phyloP scores from a whole-genome alignment of 2,888 invertebrate species.

The Pharmacophagus antenor region DNA sequence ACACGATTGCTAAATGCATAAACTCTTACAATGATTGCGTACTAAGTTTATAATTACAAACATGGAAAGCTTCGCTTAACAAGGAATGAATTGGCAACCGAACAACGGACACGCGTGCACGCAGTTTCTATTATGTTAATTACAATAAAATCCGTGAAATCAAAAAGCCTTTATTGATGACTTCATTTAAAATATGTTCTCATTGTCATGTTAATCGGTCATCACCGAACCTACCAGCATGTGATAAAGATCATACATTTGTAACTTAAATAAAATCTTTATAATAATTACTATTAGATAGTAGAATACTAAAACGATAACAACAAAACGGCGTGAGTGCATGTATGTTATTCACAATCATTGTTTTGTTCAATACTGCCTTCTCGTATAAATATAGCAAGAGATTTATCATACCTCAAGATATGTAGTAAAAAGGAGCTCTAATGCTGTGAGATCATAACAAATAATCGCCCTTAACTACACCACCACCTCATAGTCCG shows the following conservation, averaged over 20 bases:
- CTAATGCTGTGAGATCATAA: slow-evolving; percentile 24
- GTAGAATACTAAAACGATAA: neutral
- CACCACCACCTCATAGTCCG: neutral
- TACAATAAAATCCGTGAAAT: neutral
- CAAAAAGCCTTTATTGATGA: no score
- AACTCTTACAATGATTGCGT: slow-evolving; percentile 47
- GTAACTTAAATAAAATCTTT: neutral
- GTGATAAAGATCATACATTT: neutral
- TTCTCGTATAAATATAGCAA: neutral
- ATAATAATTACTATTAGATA: neutral
- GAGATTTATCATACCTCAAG: neutral
- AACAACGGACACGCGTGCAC: no score
- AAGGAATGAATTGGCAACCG: slow-evolving; percentile 44
- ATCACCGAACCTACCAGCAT: no score
- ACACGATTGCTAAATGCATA: slow-evolving; percentile 62
- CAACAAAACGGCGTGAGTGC: neutral
- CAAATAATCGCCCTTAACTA: slow-evolving; percentile 14
- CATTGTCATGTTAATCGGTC: neutral
- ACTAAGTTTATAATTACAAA: slow-evolving; percentile 49
- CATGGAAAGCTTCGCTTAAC: slow-evolving; percentile 45
- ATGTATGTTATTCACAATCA: neutral
- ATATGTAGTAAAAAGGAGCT: slow-evolving; percentile 7
- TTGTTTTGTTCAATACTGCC: slow-evolving; percentile 15
- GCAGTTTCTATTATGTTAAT: neutral
- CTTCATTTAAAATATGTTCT: neutral